A percentile compares a stretch with the other conserved stretches of the same genome.
These are phyloP conservation scores for Antedon mediterranea DNA, from an alignment of 53 echinoderm and acorn worm genomes.

Conservation along the genomic window DNA sequence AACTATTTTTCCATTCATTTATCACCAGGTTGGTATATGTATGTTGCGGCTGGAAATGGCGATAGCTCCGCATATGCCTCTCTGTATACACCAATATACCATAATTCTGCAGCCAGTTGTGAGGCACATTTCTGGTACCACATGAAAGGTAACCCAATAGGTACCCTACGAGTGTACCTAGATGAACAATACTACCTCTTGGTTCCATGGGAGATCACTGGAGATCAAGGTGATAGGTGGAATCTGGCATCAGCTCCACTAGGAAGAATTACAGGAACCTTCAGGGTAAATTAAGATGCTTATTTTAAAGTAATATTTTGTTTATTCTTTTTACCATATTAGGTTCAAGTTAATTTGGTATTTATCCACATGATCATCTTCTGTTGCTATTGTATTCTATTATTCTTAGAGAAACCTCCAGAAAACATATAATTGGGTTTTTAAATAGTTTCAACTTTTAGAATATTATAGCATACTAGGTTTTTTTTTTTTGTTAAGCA, in stretches of 20 bases:
- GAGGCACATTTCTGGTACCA: conserved; percentile 50
- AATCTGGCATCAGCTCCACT: conserved; percentile 20
- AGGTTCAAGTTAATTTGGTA: too few relatives aligned
- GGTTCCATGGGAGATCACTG: conserved; percentile 23
- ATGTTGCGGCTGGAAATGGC: conserved; percentile 3
- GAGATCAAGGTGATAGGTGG: conserved; percentile 31
- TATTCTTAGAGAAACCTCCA: too few relatives aligned
- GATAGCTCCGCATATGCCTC: background rate
- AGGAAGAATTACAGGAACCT: conserved; percentile 17
- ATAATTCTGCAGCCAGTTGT: conserved; percentile 65
- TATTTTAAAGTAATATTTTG: too few relatives aligned
- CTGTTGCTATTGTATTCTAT: too few relatives aligned
- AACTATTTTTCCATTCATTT: too few relatives aligned
- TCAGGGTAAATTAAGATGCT: background rate
- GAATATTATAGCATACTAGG: too few relatives aligned
- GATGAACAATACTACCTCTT: conserved; percentile 31
- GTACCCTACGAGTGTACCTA: conserved; percentile 28
- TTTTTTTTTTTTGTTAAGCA: too few relatives aligned
- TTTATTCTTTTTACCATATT: too few relatives aligned
- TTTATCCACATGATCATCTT: too few relatives aligned
- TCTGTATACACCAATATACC: background rate
- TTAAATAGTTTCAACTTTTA: too few relatives aligned
- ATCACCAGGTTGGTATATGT: conserved; percentile 14
- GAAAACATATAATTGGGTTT: too few relatives aligned
- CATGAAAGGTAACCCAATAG: conserved; percentile 43